Evolutionary conservation across 2,797 vertebrate species (phyloP).

Genomic region (Amblyraja radiata): DNA sequence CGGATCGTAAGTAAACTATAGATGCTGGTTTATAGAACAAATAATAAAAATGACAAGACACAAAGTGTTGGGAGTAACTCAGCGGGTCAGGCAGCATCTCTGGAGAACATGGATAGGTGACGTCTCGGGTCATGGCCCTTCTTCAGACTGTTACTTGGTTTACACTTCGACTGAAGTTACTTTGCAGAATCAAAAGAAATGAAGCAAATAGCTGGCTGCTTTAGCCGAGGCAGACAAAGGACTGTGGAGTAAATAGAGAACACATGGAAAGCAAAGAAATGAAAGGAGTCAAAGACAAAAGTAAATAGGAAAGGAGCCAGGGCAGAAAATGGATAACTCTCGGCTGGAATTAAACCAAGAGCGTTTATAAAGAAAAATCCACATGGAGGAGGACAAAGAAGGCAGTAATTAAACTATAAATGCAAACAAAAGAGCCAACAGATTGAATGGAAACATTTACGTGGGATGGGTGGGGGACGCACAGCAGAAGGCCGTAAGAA

Average conservation of each 20-base stretch:
- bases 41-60: too few species aligned
- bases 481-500: not conserved
- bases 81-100: too few species aligned
- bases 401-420: not conserved
- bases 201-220: not conserved
- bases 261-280: not conserved
- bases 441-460: not conserved
- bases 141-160: not conserved
- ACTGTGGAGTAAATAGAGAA: not conserved
- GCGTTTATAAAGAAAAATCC: not conserved
- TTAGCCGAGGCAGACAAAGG: too few species aligned
- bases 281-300: constrained; percentile 3
- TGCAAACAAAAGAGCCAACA: not conserved
- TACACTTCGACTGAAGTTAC: too few species aligned
- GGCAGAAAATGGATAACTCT: not conserved
- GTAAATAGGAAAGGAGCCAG: not conserved
- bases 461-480: too few species aligned
- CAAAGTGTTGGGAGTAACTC: too few species aligned
- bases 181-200: not conserved
- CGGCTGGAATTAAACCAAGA: not conserved
- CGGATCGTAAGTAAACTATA: too few species aligned
- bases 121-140: too few species aligned
- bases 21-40: too few species aligned
- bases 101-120: too few species aligned
- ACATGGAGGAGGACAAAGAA: not conserved